Conservation (phyloP, 2,888 invertebrate genomes). For the Conops quadrifasciatus region DNA sequence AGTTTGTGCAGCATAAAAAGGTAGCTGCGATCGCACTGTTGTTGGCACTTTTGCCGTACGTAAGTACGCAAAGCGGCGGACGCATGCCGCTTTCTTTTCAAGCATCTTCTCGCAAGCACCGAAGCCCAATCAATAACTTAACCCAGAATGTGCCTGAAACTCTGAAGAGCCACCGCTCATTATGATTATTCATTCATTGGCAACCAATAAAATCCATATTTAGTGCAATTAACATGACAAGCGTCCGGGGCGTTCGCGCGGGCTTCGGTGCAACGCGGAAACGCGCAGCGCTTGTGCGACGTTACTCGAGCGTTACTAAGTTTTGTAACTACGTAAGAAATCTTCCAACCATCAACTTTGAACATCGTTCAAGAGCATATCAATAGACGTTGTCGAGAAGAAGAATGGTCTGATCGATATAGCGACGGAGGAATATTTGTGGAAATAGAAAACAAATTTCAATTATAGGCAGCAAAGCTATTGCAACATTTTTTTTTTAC, state of each 20-base stretch:
- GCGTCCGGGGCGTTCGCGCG: neutral
- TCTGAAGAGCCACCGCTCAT: conserved; percentile 43
- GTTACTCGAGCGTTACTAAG: conserved; percentile 14
- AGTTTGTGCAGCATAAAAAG: neutral
- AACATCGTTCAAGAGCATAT: conserved; percentile 20
- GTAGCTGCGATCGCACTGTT: neutral
- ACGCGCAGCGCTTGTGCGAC: neutral
- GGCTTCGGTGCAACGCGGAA: neutral
- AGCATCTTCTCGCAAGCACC: no score
- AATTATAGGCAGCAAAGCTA: conserved; percentile 21
- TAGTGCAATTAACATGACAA: conserved; percentile 58
- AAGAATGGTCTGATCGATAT: neutral
- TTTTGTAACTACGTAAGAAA: neutral
- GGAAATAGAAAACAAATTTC: conserved; percentile 24
- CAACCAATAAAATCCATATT: conserved; percentile 59
- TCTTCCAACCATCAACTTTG: neutral
- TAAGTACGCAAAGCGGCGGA: no score
- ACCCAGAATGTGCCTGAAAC: no score
- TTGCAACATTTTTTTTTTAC: conserved; percentile 20
- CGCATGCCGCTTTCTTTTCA: no score
- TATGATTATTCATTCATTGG: conserved; percentile 50
- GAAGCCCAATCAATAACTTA: no score
- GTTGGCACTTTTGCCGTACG: no score
- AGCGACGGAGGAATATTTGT: neutral
- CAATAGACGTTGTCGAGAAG: neutral